Base-by-base conservation (phyloP, 2,888 invertebrate species). In the Ennomos quercinarius region DNA sequence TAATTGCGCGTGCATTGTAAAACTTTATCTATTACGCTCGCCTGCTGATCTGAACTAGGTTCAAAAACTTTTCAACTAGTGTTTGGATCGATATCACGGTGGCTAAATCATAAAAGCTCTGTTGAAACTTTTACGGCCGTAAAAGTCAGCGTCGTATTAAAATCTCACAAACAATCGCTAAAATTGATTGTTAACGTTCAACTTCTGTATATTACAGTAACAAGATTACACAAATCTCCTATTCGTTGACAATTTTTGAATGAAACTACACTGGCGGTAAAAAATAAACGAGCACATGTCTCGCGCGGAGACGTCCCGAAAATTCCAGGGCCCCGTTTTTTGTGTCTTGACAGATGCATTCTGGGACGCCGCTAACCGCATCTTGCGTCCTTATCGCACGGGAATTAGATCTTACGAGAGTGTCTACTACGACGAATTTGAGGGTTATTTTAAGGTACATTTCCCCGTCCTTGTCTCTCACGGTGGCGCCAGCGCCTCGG, bases 291-390 rank as follows among this genome's bases (percentile, higher is more conserved):
- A 86, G 86, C 91, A 88, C 82, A 77, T 91, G 89, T 86, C 84
- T 76, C 81, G 82, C 83, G 81, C 78, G 68, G 83, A 89, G 87
- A 81, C 90, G 82, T 90, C 89, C 91, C 90, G 78, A 90, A 27
- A 91, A 91, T 91, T 91, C 91, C 91, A 78, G 82, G 78, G 85
- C 82, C 83, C 82, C 79, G 76, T 89, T 92, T 91, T 80, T 72
- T 87, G 89, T 89, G 83, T 87, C 86, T 87, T 89, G 89, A 91
- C 91, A 90, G 91, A 92, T 92, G 91, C 92, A 89, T 86, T 91
- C 86, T 88, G 89, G 86, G 84, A 86, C 84, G 89, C 87, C 86
- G 77, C 87, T 86, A 89, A 89, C 89, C 88, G 85, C 88, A 89
- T 90, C 90, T 90, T 90, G 85, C 87, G 68, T 91, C 91, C 89